A percentile compares a stretch with the other conserved stretches of the same genome.
These are phyloP conservation scores for Bombus superbus DNA, from an alignment of 1,140 invertebrate genomes.

Conservation along the genomic window DNA sequence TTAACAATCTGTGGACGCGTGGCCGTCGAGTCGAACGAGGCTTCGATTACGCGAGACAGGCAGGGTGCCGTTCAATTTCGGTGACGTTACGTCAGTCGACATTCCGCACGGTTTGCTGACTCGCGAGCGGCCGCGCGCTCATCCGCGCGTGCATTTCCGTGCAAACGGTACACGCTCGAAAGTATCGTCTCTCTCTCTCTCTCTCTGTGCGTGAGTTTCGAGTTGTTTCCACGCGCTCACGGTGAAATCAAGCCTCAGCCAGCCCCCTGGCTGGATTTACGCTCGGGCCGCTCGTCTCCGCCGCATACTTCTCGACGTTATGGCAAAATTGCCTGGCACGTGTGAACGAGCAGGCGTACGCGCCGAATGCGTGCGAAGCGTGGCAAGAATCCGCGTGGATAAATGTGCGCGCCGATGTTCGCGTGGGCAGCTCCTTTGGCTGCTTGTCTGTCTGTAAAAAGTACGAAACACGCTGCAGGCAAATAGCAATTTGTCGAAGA, in stretches of 20 bases:
- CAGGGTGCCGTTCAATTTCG: constrained; percentile 4
- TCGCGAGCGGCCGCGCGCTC: constrained; percentile 41
- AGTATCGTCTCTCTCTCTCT: constrained; percentile 27
- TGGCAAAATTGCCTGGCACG: constrained; percentile 44
- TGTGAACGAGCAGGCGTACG: constrained; percentile 21
- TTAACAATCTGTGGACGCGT: neutral
- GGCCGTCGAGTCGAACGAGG: constrained; percentile 11
- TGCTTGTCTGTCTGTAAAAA: neutral
- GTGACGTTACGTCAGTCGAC: constrained; percentile 53
- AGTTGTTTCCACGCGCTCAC: constrained; percentile 8
- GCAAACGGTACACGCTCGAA: constrained; percentile 50
- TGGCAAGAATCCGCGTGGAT: neutral
- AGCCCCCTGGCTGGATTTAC: constrained; percentile 18
- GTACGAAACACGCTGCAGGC: neutral
- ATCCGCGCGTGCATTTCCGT: constrained; percentile 50
- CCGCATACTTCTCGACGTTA: constrained; percentile 42
- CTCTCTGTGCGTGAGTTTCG: constrained; percentile 34
- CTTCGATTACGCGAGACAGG: constrained; percentile 45
- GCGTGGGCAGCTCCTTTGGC: neutral
- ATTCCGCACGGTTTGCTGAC: constrained; percentile 61
- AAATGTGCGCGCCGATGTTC: too few species aligned
- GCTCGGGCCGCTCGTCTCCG: constrained; percentile 9
- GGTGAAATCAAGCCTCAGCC: constrained; percentile 35
- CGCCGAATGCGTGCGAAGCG: neutral
- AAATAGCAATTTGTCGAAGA: constrained; percentile 13